Conservation (phyloP, 1,140 invertebrate species). For the Harlomillsia oculata region DNA sequence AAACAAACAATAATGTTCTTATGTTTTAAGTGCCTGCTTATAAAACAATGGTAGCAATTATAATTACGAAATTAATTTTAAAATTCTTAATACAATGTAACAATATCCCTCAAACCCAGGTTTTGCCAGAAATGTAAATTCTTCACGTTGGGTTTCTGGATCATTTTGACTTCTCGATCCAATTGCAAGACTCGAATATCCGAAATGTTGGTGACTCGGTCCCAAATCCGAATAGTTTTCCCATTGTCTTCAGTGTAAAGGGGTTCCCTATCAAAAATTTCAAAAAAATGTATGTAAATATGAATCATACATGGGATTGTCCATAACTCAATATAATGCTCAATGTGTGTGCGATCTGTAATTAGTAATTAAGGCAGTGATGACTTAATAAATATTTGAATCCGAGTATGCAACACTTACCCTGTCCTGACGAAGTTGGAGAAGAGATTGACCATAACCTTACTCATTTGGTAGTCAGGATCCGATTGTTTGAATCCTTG, state of each 20-base stretch:
- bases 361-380: no score
- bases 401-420: slow-evolving; percentile 1
- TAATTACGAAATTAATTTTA: no score
- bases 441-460: slow-evolving; percentile 9
- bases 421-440: slow-evolving; percentile 7
- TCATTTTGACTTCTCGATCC: slow-evolving; percentile 17
- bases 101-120: slow-evolving; percentile 2
- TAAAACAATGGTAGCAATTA: no score
- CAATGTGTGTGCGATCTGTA: no score
- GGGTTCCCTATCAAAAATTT: slow-evolving; percentile 3
- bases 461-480: slow-evolving; percentile 9
- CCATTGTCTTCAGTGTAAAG: slow-evolving; percentile 10
- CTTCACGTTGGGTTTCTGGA: not conserved
- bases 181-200: slow-evolving; percentile 10
- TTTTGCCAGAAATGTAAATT: slow-evolving; percentile 7
- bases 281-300: no score
- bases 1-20: no score
- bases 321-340: not conserved
- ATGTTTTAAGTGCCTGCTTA: no score
- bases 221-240: slow-evolving; percentile 9
- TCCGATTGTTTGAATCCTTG: not conserved
- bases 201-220: slow-evolving; percentile 3
- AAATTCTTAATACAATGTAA: no score
- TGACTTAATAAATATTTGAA: no score
- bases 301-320: not conserved